Percentiles rank a stretch among this genome's conserved stretches.
phyloP scores from a whole-genome alignment of 2,797 vertebrate genomes.

The Somateria mollissima region DNA sequence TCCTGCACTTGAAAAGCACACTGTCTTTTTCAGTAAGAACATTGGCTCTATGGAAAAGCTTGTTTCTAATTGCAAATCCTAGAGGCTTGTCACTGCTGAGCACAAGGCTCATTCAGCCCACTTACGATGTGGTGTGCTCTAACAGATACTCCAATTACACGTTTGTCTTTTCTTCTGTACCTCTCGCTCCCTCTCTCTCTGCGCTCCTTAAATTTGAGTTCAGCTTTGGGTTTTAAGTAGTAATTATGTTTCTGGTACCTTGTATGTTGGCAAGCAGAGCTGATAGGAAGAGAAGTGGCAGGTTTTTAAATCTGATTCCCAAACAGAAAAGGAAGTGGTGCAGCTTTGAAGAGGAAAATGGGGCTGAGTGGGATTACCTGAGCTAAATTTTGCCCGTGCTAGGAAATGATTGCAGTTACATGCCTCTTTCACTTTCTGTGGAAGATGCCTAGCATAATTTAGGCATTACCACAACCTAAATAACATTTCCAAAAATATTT shows the following conservation, averaged over 20 bases:
- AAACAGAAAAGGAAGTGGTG: background rate
- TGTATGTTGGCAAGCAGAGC: background rate
- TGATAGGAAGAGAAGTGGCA: background rate
- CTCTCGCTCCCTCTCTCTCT: background rate
- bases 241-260: background rate
- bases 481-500: background rate
- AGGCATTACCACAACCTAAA: background rate
- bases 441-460: background rate
- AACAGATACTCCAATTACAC: background rate
- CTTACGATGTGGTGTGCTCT: background rate
- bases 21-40: background rate
- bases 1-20: background rate
- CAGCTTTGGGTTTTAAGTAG: background rate
- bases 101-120: background rate
- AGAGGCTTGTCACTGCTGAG: background rate
- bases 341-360: background rate
- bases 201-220: background rate
- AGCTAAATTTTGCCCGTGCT: background rate
- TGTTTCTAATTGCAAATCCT: background rate
- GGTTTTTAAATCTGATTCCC: background rate
- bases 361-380: background rate
- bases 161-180: background rate
- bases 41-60: background rate
- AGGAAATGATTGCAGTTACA: background rate
- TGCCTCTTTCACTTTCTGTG: background rate